Evolutionary conservation across 2,797 vertebrate species (phyloP).

Genomic region (Pempheris klunzingeri): DNA sequence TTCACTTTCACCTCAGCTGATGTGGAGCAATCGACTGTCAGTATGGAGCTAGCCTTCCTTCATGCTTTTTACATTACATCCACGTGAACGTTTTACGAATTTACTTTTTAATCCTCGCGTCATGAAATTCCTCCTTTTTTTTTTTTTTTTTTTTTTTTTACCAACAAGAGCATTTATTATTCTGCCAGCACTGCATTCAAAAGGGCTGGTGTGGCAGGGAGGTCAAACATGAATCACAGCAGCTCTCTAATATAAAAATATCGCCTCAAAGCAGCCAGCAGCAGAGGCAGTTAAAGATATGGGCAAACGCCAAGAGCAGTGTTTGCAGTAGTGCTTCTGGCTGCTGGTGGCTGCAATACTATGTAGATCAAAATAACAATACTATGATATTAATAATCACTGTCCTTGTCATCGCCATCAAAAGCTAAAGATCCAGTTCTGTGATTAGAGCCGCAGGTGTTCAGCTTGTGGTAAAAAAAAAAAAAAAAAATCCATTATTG

Average conservation of each 20-base stretch:
- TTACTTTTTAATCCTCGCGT: conserved; percentile 43
- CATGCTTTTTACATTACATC: conserved; percentile 56
- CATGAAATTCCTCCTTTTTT: conserved; percentile 61
- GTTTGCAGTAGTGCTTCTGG: conserved; percentile 38
- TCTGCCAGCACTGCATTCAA: conserved; percentile 46
- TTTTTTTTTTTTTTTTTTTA: too few relatives aligned
- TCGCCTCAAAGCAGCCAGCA: conserved; percentile 64
- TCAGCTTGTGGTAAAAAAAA: conserved; percentile 47
- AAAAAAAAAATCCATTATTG: conserved; percentile 58
- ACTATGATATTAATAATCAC: conserved; percentile 52
- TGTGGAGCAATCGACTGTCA: conserved; percentile 52
- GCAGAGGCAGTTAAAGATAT: conserved; percentile 64
- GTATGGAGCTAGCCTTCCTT: conserved; percentile 10
- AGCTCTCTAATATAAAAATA: conserved; percentile 73
- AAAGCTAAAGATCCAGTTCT: conserved; percentile 39
- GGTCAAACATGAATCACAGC: conserved; percentile 77
- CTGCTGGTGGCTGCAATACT: conserved; percentile 26
- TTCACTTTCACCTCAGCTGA: conserved; percentile 51
- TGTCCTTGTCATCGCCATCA: conserved; percentile 26
- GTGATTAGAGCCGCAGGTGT: conserved; percentile 73
- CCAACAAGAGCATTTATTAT: conserved; percentile 64
- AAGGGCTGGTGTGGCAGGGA: conserved; percentile 51
- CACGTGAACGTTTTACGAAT: conserved; percentile 53
- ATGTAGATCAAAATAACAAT: conserved; percentile 40
- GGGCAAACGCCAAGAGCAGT: conserved; percentile 50